Base-by-base conservation (phyloP, 2,113 vertebrate species). In the Phalacrocorax brasilianus region DNA sequence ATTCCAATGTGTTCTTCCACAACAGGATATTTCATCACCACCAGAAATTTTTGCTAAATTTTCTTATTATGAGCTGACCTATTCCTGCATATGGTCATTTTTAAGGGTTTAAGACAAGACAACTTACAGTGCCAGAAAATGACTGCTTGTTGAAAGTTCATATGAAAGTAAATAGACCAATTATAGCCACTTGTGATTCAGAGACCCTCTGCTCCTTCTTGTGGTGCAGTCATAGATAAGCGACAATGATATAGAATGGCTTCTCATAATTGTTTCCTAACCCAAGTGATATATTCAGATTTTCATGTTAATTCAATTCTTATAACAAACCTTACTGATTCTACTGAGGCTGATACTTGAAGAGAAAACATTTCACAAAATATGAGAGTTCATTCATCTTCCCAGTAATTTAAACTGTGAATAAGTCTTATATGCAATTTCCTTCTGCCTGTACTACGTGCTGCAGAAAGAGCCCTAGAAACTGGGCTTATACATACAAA, bases 211-310 rank as follows among this genome's bases (percentile, higher is more conserved):
- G 61, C 32, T 81, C 26, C 83, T 96, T 50, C 73, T 82, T 85
- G 92, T 4, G 1, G 63, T 47, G 38, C 21, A 72, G 35, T 92
- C 47, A 81, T 52, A 38, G 14, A 55, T 56, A 92, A 92, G 30
- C 52, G 42, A 89, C 38, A 38, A 38, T 84, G 50, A 84, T 67
- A 38, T 33, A 62, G n/a, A 91, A 89, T 80, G 88, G 55, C 17
- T 95, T 10, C 33, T 62, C 92, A 86, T 89, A 91, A 87, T 87
- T 88, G 84, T 91, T 95, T 95, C 55, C 49, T 91, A 89, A 71
- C 20, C 19, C 21, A 80, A 86, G 45, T 74, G 53, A 83, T 95
- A 76, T 58, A 88, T 62, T 93, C 78, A 80, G 55, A 63, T 95
- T 84, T 88, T 56, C 18, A 28, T 42, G 32, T 81, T 77, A 74